Evolutionary conservation across 1,140 invertebrate species (phyloP), one percentile per base, ranked within the genome.

Genomic region (Bombus fervidus): DNA sequence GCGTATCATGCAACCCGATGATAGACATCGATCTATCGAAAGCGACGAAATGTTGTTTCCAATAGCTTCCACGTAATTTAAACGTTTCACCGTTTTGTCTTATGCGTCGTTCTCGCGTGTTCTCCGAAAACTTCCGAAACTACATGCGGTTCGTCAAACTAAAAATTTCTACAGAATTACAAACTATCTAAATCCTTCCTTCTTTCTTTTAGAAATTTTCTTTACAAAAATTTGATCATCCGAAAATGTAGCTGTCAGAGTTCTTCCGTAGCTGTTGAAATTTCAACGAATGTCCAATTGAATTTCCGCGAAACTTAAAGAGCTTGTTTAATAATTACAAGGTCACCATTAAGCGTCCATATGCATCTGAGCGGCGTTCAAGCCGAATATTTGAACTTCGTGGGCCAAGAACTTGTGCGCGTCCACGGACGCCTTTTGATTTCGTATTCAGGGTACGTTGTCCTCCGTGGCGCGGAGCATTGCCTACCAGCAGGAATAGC

Each of bases 401-500:
- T 41, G 43, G n/a, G 62, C 47, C 47, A 47, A 62, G 71, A 84
- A 87, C 71, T 82, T 79, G 79, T 43, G 37, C 73, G 72, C 73
- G 72, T 64, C 57, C 77, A 80, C 71, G 72, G 62, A 79, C 79
- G 86, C 90, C 89, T 90, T 90, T 90, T 86, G 86, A 92, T 93
- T 91, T 88, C 80, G 87, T 93, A 92, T 92, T 92, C 92, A 89
- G 82, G 68, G 76, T 88, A 83, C 87, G 92, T 89, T 76, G 80
- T 85, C 77, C 83, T 85, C 77, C 53, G 41, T 68, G 77, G 86
- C 66, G 86, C 81, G 39, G 90, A 74, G 87, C 84, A 78, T 84
- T 81, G 78, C 86, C 88, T 86, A 88, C 73, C 83, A 82, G 53
- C 78, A 84, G 81, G 85, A 88, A 77, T 73, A 89, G 53, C 89